Conservation (phyloP, 1,140 invertebrate species). For the Pemphigus obesinymphae region DNA sequence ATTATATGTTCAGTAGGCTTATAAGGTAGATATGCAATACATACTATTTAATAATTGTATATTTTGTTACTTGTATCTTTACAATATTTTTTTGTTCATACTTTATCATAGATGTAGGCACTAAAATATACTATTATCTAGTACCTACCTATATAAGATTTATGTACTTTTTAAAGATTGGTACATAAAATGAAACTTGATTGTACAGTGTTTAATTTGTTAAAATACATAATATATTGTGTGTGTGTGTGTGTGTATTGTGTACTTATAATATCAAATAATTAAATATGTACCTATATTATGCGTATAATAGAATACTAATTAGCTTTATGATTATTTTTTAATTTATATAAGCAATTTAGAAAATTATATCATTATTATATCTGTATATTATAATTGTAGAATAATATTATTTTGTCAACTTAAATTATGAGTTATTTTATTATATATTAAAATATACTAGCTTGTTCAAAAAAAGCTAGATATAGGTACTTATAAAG, state of each 20-base stretch:
- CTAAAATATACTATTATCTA: too few species aligned
- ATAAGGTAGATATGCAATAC: neutral
- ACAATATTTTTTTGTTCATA: neutral
- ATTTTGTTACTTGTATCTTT: neutral
- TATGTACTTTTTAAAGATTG: too few species aligned
- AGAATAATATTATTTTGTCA: slow-evolving; percentile 14
- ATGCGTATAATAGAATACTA: neutral
- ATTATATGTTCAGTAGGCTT: neutral
- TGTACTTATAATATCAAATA: neutral
- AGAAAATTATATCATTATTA: neutral
- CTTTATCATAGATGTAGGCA: too few species aligned
- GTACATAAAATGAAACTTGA: neutral
- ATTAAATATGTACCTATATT: neutral
- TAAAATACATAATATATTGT: neutral
- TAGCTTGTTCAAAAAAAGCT: too few species aligned
- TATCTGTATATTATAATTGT: neutral
- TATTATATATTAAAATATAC: neutral
- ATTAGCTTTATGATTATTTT: neutral
- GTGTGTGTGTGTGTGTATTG: too few species aligned
- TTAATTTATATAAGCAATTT: neutral
- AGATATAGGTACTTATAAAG: too few species aligned
- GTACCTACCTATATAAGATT: too few species aligned
- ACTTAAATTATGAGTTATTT: neutral
- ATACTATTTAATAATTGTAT: neutral
- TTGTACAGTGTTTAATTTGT: slow-evolving; percentile 16